Evolutionary conservation across 1,140 invertebrate species (phyloP), one percentile per base, ranked within the genome.

Genomic region (Heterodera carotae): DNA sequence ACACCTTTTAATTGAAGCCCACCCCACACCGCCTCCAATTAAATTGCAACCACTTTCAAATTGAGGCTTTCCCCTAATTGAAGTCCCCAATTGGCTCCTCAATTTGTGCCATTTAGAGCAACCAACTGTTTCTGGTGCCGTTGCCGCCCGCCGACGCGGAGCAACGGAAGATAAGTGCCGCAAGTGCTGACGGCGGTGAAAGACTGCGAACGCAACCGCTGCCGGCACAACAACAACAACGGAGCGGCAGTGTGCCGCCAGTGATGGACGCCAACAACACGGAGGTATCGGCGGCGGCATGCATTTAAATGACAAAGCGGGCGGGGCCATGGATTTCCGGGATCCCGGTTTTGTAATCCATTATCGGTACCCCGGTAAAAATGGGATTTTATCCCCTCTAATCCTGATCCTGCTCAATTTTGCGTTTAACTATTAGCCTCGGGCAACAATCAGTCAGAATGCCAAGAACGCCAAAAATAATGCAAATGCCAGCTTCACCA

Each of bases 401-500:
- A n/a, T n/a, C n/a, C n/a, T n/a, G n/a, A n/a, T n/a, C n/a, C n/a
- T n/a, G n/a, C n/a, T n/a, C n/a, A n/a, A n/a, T n/a, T 39, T 43
- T 43, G 39, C 39, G 2, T 43, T 43, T 2, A 12, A 12, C 39
- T 12, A 43, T 3, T 43, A 10, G 12, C 25, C 31, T 15, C 12
- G 15, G 31, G 53, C 29, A 43, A 70, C 22, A 43, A 22, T n/a
- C 12, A 22, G 18, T 39, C 56, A 22, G n/a, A 70, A 70, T 48
- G 71, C 71, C 71, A 60, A 36, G n/a, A 72, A 53, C 69, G 36
- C n/a, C 34, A 71, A 29, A 53, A 25, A 33, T n/a, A 43, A 43
- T 43, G 39, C 39, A 7, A 12, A 43, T 68, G 66, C 33, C n/a
- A n/a, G n/a, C n/a, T n/a, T n/a, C n/a, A n/a, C n/a, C n/a, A n/a